A percentile compares a stretch with the other conserved stretches of the same genome.
Evolutionary conservation across 2,113 vertebrate genomes (phyloP).

Genomic region (Smithornis capensis): DNA sequence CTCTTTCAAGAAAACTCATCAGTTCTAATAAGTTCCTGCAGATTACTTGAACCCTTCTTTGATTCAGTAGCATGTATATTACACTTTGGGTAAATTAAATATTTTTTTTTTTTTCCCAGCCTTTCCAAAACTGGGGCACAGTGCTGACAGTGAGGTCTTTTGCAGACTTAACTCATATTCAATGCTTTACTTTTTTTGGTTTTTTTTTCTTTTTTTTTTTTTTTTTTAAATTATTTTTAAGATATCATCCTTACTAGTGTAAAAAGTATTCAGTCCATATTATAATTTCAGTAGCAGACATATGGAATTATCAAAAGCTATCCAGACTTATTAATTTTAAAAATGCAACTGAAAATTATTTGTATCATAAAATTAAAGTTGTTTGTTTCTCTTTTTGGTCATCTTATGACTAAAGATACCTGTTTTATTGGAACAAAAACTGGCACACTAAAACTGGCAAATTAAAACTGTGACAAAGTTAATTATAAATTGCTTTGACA

Average conservation of each 20-base stretch:
- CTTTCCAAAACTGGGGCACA: background rate
- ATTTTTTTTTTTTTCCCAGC: background rate
- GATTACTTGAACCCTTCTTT: background rate
- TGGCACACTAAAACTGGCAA: background rate
- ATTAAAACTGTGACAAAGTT: background rate
- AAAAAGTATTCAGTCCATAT: background rate
- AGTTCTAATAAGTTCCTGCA: background rate
- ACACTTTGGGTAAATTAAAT: background rate
- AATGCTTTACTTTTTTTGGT: rapidly evolving
- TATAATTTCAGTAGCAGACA: background rate
- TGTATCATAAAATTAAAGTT: rapidly evolving
- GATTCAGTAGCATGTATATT: background rate
- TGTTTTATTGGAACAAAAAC: background rate
- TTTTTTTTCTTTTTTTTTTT: too few relatives aligned
- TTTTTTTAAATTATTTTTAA: background rate
- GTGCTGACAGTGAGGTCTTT: background rate
- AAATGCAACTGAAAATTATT: background rate
- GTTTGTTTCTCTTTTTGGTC: background rate
- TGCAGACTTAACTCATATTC: background rate
- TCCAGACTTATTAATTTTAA: background rate
- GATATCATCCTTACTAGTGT: background rate
- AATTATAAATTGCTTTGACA: background rate
- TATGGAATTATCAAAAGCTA: background rate
- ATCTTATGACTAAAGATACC: background rate
- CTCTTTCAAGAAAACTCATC: background rate